Evolutionary conservation across 2,797 vertebrate genomes (phyloP), one percentile per base, ranked within the genome.

Genomic region (Lepilemur ruficaudatus): DNA sequence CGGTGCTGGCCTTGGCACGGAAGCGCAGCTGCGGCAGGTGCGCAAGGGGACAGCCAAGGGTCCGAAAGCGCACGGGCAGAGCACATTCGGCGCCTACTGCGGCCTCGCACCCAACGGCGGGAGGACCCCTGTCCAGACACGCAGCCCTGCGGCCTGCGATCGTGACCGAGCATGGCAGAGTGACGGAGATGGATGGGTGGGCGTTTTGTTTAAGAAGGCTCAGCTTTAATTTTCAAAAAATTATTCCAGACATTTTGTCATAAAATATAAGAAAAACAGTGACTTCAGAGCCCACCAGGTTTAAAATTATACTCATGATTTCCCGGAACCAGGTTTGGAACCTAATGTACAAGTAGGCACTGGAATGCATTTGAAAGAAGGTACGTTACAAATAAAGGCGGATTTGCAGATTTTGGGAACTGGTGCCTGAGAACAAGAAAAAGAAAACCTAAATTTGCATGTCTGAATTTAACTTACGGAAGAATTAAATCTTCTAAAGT

Each of bases 61-160:
- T 14, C 25, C 0, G 0, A 1, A 4, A 73, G 30, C 43, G 4
- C 2, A 6, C 0, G 2, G 25, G 32, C 35, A 28, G 43, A 57
- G 20, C 8, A 6, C 0, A 4, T 1, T 20, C 23, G 17, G 11
- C 0, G 0, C 13, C 41, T 0, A 0, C 0, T 41, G 41, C 0
- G 5, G 35, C 20, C 69, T 61, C 12, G 10, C 41, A 43, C 18
- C 28, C 59, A 15, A 5, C 7, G 18, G 41, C 2, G 0, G 17
- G 28, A 43, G 11, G 12, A 2, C 11, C 15, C 41, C 4, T 11
- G 10, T 7, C 18, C 23, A 18, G 14, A 73, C 59, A 18, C 12
- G 11, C 0, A 22, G 25, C 2, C 38, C 32, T 1, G 0, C 0
- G 15, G 18, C 22, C 70, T 30, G 61, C 5, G 28, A 48, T 2